Evolutionary conservation across 2,888 invertebrate species (phyloP).

Genomic region (Holacanthella duospinosa): DNA sequence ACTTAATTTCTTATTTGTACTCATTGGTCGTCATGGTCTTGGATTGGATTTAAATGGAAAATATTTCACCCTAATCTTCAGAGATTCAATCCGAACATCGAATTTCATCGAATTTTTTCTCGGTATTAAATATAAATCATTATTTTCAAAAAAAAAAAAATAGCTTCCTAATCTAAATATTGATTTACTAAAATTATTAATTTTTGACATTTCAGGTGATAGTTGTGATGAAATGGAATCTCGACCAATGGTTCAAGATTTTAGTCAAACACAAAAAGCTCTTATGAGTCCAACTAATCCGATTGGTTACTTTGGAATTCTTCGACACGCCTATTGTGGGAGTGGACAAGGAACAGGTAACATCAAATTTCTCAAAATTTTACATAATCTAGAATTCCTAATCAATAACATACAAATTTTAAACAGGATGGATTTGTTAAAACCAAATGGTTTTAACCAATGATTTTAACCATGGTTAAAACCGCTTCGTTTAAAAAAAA

Average conservation of each 20-base stretch:
- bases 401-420: too few relatives aligned
- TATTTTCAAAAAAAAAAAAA: not conserved
- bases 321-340: slow-evolving; percentile 27
- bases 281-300: slow-evolving; percentile 34
- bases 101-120: slow-evolving; percentile 34
- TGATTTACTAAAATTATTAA: not conserved
- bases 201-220: slow-evolving; percentile 19
- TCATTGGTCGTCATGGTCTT: slow-evolving; percentile 35
- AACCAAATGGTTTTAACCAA: too few relatives aligned
- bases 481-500: too few relatives aligned
- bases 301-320: slow-evolving; percentile 35
- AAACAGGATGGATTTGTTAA: too few relatives aligned
- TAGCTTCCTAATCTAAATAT: not conserved
- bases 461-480: too few relatives aligned
- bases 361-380: slow-evolving; percentile 2
- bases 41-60: slow-evolving; percentile 33
- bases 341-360: slow-evolving; percentile 23
- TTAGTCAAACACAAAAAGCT: slow-evolving; percentile 35
- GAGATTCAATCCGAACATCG: slow-evolving; percentile 32
- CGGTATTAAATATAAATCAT: slow-evolving; percentile 16
- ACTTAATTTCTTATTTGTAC: slow-evolving; percentile 29
- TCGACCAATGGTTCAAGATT: slow-evolving; percentile 36
- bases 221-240: slow-evolving; percentile 27
- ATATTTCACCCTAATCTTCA: slow-evolving; percentile 33
- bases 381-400: too few relatives aligned